Evolutionary conservation across 1,140 invertebrate species (phyloP).

Genomic region (Psix sp.): DNA sequence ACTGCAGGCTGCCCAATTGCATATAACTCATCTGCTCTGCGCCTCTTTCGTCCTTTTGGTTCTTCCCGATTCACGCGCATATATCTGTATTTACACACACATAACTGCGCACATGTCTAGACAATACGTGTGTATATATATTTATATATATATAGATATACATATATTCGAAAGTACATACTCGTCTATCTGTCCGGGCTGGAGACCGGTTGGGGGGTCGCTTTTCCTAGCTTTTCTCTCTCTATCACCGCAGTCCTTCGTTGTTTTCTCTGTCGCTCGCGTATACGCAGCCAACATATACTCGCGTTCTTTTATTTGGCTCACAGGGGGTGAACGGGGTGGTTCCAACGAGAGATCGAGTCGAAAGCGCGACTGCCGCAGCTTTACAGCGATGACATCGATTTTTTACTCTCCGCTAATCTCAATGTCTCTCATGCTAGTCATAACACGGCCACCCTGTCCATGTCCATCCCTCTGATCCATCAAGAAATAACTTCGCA

Average conservation of each 20-base stretch:
- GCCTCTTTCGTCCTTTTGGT: conserved; percentile 58
- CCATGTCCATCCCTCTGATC: background rate
- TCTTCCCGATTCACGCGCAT: conserved; percentile 60
- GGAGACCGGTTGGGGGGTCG: conserved; percentile 50
- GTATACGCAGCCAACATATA: conserved; percentile 62
- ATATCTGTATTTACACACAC: conserved; percentile 57
- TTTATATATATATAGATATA: too few relatives aligned
- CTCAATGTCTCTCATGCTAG: conserved; percentile 68
- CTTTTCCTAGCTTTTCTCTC: conserved; percentile 63
- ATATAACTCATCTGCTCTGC: conserved; percentile 69
- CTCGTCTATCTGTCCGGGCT: conserved; percentile 32
- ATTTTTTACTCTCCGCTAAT: conserved; percentile 73
- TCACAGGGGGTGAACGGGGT: conserved; percentile 61
- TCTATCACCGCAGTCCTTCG: conserved; percentile 20
- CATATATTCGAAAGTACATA: conserved; percentile 16
- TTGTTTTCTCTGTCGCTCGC: conserved; percentile 45
- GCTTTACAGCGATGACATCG: conserved; percentile 72
- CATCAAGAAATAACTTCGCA: background rate
- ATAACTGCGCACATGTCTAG: conserved; percentile 31
- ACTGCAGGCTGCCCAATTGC: conserved; percentile 73
- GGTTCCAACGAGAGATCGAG: conserved; percentile 42
- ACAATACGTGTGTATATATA: conserved; percentile 12
- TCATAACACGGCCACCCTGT: too few relatives aligned
- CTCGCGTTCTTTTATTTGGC: conserved; percentile 70
- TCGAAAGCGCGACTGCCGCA: conserved; percentile 64